phyloP scores from a whole-genome alignment of 2,888 invertebrate genomes.

The Amiota communis region DNA sequence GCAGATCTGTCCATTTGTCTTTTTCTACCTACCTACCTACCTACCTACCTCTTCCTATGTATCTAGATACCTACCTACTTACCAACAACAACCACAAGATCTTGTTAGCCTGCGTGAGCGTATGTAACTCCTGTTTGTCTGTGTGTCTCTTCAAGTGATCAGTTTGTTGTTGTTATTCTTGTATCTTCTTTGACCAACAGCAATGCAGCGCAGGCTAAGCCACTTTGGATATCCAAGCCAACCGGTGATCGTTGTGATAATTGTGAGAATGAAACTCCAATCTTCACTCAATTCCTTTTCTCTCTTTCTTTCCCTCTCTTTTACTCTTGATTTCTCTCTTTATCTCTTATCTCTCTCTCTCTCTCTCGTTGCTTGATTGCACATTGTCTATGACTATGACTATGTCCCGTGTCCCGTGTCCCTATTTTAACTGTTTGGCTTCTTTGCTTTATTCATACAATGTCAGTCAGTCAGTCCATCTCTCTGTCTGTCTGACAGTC shows the following conservation, averaged over 20 bases:
- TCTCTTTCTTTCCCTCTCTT: neutral
- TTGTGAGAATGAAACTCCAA: neutral
- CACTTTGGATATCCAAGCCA: neutral
- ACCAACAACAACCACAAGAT: neutral
- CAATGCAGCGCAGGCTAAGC: neutral
- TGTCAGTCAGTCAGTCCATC: slow-evolving; percentile 33
- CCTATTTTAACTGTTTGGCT: neutral
- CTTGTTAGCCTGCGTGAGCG: neutral
- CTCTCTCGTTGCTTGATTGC: no score
- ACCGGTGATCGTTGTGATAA: neutral
- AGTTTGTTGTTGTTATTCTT: neutral
- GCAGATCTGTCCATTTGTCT: no score
- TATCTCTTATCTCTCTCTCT: no score
- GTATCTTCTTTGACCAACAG: no score
- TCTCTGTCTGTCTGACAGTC: neutral
- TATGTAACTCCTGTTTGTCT: neutral
- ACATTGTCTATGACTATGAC: no score
- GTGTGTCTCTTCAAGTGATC: neutral
- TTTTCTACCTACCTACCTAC: no score
- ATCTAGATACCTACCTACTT: slow-evolving; percentile 1
- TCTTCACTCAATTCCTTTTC: no score
- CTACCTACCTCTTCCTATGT: neutral
- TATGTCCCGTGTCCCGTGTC: neutral
- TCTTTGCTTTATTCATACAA: slow-evolving; percentile 16
- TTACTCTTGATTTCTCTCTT: neutral